Evolutionary conservation across 2,113 vertebrate genomes (phyloP), one percentile per base, ranked within the genome.

Genomic region (Psammodynastes pulverulentus): DNA sequence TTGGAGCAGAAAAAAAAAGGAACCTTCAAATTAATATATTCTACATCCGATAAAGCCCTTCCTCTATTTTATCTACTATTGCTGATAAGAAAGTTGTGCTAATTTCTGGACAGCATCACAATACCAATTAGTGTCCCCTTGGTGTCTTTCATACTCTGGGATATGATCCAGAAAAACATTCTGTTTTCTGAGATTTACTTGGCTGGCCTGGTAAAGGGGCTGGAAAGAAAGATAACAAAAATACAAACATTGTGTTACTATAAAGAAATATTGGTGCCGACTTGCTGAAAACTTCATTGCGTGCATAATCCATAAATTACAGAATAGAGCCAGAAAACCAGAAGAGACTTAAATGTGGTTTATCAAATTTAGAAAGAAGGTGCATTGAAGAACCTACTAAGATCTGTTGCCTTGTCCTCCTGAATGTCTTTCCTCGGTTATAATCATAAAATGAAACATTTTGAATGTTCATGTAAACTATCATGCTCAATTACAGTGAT

Each of bases 91-190:
- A 90, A 48, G 86, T 94, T 95, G 89, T 93, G 94, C 56, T 45
- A 93, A 84, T 95, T 95, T 93, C 94, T 95, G 92, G 45, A 93
- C 94, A 94, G 93, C 2, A 1, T 91, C 94, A 79, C 88, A 89
- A 91, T 91, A 92, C 94, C 94, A 91, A 91, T 95, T 95, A 94
- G 89, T 91, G 79, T 67, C 96, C 93, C 92, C 56, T 5, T 62
- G 84, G 72, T 93, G 93, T 95, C 95, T 96, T 95, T 96, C 91
- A 91, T 93, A 91, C 92, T 95, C 94, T 96, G 96, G 96, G 96
- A 96, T 92, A 39, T 94, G 93, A 92, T 95, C 95, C 96, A 96
- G 94, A 62, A 94, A 93, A 92, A 86, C 84, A 94, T 95, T 95
- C 88, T 95, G 34, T 92, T 95, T 84, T 51, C 92, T 91, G 92